These are phyloP conservation scores for Theretra japonica DNA, from an alignment of 2,888 invertebrate genomes.

Conservation along the genomic window DNA sequence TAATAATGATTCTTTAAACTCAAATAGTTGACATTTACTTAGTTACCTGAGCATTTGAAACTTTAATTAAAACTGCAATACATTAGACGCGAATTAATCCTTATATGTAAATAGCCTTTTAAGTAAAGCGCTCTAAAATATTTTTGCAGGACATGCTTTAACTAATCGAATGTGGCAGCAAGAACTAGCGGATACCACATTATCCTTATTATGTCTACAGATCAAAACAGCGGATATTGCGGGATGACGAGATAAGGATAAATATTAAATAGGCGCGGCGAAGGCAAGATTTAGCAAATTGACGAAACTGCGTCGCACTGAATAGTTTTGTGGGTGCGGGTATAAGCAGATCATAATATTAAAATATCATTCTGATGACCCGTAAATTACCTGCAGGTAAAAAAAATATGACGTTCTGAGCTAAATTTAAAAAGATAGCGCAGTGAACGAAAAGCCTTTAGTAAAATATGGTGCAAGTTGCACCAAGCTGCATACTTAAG, in stretches of 20 bases:
- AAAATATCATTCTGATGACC: too few relatives aligned
- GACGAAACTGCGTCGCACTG: too few relatives aligned
- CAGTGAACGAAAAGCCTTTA: too few relatives aligned
- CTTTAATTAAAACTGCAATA: not conserved
- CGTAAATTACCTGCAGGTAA: too few relatives aligned
- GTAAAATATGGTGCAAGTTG: not conserved
- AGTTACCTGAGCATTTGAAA: not conserved
- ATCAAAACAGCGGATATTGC: conserved; percentile 2
- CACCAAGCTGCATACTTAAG: not conserved
- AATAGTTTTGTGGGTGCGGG: too few relatives aligned
- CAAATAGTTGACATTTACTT: too few relatives aligned
- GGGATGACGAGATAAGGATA: not conserved
- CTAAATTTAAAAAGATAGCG: too few relatives aligned
- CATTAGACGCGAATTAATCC: conserved; percentile 6
- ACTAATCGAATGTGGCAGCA: not conserved
- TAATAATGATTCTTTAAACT: too few relatives aligned
- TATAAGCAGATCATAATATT: too few relatives aligned
- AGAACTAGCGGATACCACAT: not conserved
- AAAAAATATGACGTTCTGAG: too few relatives aligned
- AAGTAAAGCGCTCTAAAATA: not conserved
- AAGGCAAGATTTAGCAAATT: not conserved
- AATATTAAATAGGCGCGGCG: not conserved
- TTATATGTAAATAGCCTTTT: conserved; percentile 13
- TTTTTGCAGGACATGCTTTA: conserved; percentile 4
- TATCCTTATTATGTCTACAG: not conserved